Percentiles rank a stretch among this genome's conserved stretches.
Evolutionary conservation across 2,888 invertebrate genomes (phyloP).

Genomic region (Cenopis cana): DNA sequence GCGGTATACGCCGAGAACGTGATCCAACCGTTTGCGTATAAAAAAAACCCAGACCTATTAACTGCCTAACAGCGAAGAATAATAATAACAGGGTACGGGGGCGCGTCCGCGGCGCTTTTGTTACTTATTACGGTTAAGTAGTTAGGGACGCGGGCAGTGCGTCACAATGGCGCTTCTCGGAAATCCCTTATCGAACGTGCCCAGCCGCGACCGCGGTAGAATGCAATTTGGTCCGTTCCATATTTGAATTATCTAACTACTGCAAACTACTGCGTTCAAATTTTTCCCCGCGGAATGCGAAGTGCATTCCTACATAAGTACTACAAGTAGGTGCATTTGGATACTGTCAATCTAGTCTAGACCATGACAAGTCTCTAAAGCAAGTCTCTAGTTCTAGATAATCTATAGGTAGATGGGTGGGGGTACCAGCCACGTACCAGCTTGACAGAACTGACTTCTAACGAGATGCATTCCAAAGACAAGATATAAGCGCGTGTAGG

Average conservation of each 20-base stretch:
- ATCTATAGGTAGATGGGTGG: no score
- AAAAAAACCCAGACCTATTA: conserved; percentile 13
- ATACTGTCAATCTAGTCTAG: no score
- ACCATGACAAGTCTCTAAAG: no score
- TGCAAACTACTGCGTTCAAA: conserved; percentile 1
- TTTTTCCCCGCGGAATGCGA: conserved; percentile 15
- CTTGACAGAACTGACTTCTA: no score
- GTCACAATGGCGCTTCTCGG: conserved; percentile 43
- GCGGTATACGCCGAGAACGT: neutral
- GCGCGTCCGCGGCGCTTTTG: conserved; percentile 63
- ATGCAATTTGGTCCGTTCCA: conserved; percentile 37
- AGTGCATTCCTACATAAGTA: neutral
- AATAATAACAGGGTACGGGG: conserved; percentile 31
- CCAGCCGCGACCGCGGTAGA: conserved; percentile 31
- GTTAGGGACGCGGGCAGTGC: conserved; percentile 43
- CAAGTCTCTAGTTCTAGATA: no score
- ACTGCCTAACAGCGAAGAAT: conserved; percentile 9
- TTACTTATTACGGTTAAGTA: conserved; percentile 57
- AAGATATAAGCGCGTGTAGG: no score
- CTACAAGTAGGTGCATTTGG: no score
- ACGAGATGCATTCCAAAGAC: no score
- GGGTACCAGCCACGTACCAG: no score
- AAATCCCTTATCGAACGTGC: conserved; percentile 44
- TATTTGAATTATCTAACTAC: conserved; percentile 32
- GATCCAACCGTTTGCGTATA: neutral